Evolutionary conservation across 1,140 invertebrate genomes (phyloP), one percentile per base, ranked within the genome.

Genomic region (Archegozetes longisetosus): DNA sequence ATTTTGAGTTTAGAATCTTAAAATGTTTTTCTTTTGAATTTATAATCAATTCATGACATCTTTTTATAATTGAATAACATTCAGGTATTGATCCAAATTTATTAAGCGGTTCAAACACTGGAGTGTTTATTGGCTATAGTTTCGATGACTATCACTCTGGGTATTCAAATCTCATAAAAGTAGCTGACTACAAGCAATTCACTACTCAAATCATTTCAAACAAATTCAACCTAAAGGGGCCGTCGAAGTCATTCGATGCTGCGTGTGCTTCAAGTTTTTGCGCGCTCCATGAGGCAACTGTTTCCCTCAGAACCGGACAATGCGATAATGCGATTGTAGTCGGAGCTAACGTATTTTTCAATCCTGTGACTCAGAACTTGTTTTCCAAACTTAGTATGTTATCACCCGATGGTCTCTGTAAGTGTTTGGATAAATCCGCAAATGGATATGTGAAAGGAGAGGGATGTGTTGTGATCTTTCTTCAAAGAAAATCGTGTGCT

Each of bases 171-270:
- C 25, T 29, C 20, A 59, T 28, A n/a, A 17, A 66, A 29, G 80
- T 91, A 1, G 88, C 85, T 69, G 91, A 92, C 54, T 97, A 97
- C 48, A 47, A 14, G 3, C 85, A 89, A 27, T 96, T 96, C 91
- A 94, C 96, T 72, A 81, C 90, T 46, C 97, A 97, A 71, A 81
- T 93, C 68, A 80, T 98, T 40, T 95, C 90, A 0, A 97, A 84
- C n/a, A n/a, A n/a, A n/a, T n/a, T n/a, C n/a, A n/a, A n/a, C n/a
- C n/a, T n/a, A n/a, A n/a, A n/a, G n/a, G n/a, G n/a, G n/a, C n/a
- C n/a, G n/a, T n/a, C n/a, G n/a, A n/a, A n/a, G n/a, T n/a, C n/a
- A n/a, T n/a, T n/a, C n/a, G n/a, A n/a, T n/a, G n/a, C n/a, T n/a
- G n/a, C n/a, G n/a, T n/a, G n/a, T n/a, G n/a, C n/a, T 27, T 64